phyloP scores from a whole-genome alignment of 2,888 invertebrate species.

The Gerris lacustris region DNA sequence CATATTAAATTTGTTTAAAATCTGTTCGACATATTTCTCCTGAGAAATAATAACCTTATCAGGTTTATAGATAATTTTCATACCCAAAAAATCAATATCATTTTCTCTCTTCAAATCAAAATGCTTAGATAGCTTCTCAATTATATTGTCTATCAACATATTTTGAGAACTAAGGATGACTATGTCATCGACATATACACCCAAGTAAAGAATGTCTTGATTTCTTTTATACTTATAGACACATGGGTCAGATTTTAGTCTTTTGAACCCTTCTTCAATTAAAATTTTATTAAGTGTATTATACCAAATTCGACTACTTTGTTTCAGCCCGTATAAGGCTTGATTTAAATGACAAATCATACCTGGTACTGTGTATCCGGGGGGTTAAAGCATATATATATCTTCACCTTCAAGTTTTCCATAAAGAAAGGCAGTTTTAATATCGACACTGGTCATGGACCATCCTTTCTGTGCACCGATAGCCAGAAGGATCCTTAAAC shows the following conservation, averaged over 20 bases:
- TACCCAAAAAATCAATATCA: not conserved
- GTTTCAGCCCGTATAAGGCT: not conserved
- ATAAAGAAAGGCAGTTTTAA: not conserved
- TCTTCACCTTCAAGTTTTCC: not conserved
- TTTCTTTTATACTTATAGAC: not conserved
- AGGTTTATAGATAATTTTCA: not conserved
- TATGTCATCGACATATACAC: not conserved
- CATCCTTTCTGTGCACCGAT: not conserved
- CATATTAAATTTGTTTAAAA: not conserved
- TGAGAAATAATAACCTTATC: not conserved
- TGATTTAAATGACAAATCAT: not conserved
- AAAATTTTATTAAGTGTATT: not conserved
- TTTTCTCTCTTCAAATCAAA: not conserved
- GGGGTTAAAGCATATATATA: not conserved
- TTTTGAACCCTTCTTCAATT: not conserved
- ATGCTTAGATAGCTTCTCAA: not conserved
- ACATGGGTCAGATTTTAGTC: not conserved
- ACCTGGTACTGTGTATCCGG: not conserved
- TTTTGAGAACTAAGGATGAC: not conserved
- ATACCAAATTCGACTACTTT: not conserved
- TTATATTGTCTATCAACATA: not conserved
- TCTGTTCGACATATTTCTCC: not conserved
- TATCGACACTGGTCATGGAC: not conserved
- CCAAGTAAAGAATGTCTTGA: not conserved
- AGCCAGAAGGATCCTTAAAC: not conserved